Conservation (phyloP, 1,140 invertebrate species). For the Plectus sambesii region DNA sequence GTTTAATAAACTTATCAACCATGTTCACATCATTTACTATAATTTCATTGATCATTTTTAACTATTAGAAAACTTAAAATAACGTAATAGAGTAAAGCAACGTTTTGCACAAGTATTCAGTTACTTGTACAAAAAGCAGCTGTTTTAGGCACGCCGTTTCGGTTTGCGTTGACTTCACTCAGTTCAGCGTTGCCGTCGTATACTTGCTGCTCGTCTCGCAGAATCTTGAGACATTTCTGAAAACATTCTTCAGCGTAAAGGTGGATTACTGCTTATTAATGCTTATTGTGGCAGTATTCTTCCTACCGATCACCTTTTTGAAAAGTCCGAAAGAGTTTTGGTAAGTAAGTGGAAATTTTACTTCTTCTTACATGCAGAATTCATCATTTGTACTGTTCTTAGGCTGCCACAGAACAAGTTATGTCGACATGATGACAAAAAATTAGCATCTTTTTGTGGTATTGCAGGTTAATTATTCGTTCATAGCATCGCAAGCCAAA, state of each 20-base stretch:
- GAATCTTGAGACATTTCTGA: conserved; percentile 18
- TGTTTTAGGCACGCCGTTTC: conserved; percentile 33
- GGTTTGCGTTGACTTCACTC: conserved; percentile 15
- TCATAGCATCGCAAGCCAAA: too few relatives aligned
- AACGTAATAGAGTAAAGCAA: too few relatives aligned
- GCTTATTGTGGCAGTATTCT: conserved; percentile 11
- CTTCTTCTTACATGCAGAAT: too few relatives aligned
- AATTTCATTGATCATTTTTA: too few relatives aligned
- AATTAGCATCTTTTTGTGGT: too few relatives aligned
- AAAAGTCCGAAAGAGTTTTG: too few relatives aligned
- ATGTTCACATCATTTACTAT: conserved; percentile 6
- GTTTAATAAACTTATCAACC: background rate
- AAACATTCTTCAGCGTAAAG: conserved; percentile 12
- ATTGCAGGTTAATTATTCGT: conserved; percentile 18
- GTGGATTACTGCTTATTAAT: conserved; percentile 24
- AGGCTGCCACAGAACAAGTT: too few relatives aligned
- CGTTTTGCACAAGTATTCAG: too few relatives aligned
- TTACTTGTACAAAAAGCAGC: too few relatives aligned
- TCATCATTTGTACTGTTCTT: background rate
- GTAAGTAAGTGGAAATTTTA: conserved; percentile 54
- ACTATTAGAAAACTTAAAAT: too few relatives aligned
- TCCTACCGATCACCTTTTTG: too few relatives aligned
- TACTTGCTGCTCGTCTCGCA: conserved; percentile 16
- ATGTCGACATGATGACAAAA: too few relatives aligned
- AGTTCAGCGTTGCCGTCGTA: conserved; percentile 22